Base-by-base conservation (phyloP, 2,797 vertebrate species). In the Agapornis canus region DNA sequence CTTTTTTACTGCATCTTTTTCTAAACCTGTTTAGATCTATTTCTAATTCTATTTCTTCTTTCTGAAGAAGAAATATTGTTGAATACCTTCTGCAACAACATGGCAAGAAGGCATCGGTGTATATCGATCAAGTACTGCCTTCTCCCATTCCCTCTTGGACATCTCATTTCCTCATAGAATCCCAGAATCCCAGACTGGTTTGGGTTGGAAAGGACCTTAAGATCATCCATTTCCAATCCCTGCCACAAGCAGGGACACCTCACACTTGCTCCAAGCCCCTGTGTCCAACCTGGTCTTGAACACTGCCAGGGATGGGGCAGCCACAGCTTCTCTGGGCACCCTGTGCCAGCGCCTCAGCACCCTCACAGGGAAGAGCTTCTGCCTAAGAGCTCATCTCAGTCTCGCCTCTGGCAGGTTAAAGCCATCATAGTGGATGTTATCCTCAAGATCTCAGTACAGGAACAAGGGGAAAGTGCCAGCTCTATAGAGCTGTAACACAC, bases 341-440 rank as follows among this genome's bases (percentile, higher is more conserved):
- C n/a, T 56, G 54, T 32, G 21, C 54, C 54, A 56, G n/a, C 3
- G 1, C 54, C 20, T 56, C 54, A 56, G 54, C 54, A 56, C 54
- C n/a, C 1, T 56, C 21, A 2, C 54, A 56, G n/a, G 13, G n/a
- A 56, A 56, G 21, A 56, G 9, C 13, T 56, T 56, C n/a, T 23
- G n/a, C 54, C 54, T 23, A 32, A 32, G 1, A 56, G 9, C 54
- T 56, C 54, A 56, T 7, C 54, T 32, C 20, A 22, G 4, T 56
- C 54, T 56, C 54, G 13, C 21, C n/a, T 56, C n/a, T 6, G n/a
- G 4, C n/a, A 23, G n/a, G 5, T 21, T n/a, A 32, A 32, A 23
- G n/a, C n/a, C 21, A 23, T 56, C 13, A 32, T 1, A 29, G 9
- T 16, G n/a, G 54, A 3, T 3, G 0, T 10, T 9, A 20, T 19